Evolutionary conservation across 2,888 invertebrate species (phyloP), one percentile per base, ranked within the genome.

Genomic region (Limnephilus auricula): DNA sequence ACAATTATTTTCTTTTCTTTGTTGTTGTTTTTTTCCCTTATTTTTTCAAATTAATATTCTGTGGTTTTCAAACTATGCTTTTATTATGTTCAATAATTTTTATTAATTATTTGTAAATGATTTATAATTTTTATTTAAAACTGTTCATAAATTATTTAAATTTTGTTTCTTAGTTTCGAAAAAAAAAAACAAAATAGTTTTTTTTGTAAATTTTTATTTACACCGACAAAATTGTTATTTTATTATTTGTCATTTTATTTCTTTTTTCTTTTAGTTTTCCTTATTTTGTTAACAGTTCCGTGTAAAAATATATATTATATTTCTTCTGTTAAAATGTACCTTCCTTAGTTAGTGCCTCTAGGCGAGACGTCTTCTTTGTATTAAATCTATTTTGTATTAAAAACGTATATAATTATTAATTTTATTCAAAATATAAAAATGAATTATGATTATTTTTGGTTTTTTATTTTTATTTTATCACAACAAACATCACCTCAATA

Each of bases 311-410:
- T 15, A 50, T 15, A 15, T 50, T 50, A 50, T 50, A 50, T 50
- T 50, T 50, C 45, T 50, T 15, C 45, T 15, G 45, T 65, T 65
- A 65, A n/a, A 65, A 65, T 65, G 65, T 65, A 65, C 65, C 65
- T 65, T 65, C 65, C 65, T 65, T 65, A 65, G 65, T n/a, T 65
- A 65, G 13, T 18, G 80, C 32, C 80, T 15, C 80, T 82, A 32
- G 80, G 32, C 32, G 12, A 82, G 32, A 31, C 32, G 80, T 82
- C 80, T 50, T 31, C 45, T 87, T 45, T 87, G 65, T 87, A 65
- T 87, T 87, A 87, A 87, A 87, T 87, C 65, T 90, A 90, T 90
- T 90, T 90, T 90, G 80, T 90, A 90, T 78, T 87, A 90, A 90
- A 90, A 79, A 50, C 50, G 45, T 87, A 79, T 90, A 40, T 79